These are phyloP conservation scores for Ruditapes philippinarum DNA, from an alignment of 1,140 invertebrate genomes.

Conservation along the genomic window DNA sequence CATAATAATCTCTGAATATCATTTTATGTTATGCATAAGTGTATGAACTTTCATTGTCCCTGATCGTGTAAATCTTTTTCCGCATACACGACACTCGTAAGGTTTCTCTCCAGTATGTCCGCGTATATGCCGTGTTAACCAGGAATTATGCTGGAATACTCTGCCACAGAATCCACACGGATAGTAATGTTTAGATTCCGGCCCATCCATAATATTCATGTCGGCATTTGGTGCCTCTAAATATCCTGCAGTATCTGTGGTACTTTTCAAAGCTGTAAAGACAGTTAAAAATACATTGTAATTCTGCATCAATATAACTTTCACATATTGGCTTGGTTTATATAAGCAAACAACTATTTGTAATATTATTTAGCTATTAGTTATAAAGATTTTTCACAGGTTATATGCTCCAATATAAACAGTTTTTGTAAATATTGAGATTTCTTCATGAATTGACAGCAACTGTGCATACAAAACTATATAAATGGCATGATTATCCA, in stretches of 20 bases:
- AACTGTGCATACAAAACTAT: no score
- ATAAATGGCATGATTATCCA: no score
- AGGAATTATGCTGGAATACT: background rate
- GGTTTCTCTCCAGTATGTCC: slow-evolving; percentile 36
- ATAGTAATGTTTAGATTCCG: background rate
- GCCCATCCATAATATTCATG: background rate
- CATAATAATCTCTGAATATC: no score
- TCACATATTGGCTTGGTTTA: no score
- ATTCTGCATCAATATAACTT: no score
- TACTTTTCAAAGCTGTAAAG: background rate
- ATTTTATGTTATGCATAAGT: background rate
- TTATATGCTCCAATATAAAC: no score
- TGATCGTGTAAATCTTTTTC: background rate
- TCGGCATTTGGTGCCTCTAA: background rate
- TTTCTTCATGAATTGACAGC: no score
- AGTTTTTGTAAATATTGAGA: no score
- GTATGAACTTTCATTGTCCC: slow-evolving; percentile 8
- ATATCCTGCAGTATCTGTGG: background rate
- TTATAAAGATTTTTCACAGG: no score
- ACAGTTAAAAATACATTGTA: background rate
- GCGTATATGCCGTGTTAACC: background rate
- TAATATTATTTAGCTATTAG: no score
- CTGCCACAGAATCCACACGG: slow-evolving; percentile 11
- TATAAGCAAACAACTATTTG: no score
- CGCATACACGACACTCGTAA: background rate